These are phyloP conservation scores for Ailuropoda melanoleuca DNA, from an alignment of 2,113 vertebrate species.

Conservation along the genomic window DNA sequence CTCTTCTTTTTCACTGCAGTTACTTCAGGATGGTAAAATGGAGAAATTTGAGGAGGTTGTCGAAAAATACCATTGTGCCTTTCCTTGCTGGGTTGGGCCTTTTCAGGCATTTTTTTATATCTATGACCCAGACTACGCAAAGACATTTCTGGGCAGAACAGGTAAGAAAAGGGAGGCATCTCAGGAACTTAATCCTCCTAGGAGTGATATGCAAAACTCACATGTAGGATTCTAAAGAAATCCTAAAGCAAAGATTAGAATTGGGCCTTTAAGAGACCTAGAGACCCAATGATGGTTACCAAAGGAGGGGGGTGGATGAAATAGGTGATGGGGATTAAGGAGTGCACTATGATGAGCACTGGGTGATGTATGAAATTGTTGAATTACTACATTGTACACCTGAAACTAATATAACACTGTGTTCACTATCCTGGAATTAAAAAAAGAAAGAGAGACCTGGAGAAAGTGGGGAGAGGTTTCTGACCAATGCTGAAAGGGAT, in stretches of 20 bases:
- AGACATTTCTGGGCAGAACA: conserved; percentile 85
- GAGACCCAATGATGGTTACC: background rate
- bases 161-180: conserved; percentile 78
- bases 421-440: background rate
- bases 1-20: conserved; percentile 70
- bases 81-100: conserved; percentile 87
- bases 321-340: background rate
- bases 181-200: background rate
- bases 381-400: background rate
- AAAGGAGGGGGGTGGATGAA: background rate
- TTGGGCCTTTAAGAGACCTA: background rate
- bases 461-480: background rate
- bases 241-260: conserved; percentile 7
- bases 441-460: background rate
- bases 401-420: background rate
- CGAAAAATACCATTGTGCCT: conserved; percentile 82
- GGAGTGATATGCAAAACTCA: background rate
- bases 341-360: background rate
- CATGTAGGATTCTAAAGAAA: background rate
- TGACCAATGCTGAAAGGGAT: background rate
- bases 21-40: conserved; percentile 83
- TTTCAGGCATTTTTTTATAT: conserved; percentile 81
- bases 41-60: conserved; percentile 73
- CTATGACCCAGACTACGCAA: conserved; percentile 89
- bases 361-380: background rate